Evolutionary conservation across 2,797 vertebrate genomes (phyloP).

Genomic region (Aphelocoma californica): DNA sequence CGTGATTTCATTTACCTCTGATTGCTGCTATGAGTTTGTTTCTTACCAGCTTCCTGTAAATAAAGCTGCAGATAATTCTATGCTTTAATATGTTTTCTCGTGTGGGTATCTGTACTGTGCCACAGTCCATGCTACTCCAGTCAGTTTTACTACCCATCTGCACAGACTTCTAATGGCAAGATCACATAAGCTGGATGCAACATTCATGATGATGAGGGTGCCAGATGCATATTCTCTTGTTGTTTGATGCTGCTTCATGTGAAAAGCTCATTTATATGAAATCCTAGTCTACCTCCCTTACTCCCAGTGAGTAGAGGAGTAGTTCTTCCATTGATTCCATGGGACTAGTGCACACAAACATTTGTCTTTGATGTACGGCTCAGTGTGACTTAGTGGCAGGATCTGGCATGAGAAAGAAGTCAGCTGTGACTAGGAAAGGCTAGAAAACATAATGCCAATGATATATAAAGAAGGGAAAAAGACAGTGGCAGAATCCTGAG

Average conservation of each 20-base stretch:
- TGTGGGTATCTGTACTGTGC: neutral
- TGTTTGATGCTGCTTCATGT: neutral
- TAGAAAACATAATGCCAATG: neutral
- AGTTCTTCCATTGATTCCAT: neutral
- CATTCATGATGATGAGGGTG: neutral
- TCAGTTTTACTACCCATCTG: neutral
- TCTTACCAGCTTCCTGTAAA: conserved; percentile 11
- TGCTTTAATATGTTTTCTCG: neutral
- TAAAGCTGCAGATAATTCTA: neutral
- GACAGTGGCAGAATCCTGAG: neutral
- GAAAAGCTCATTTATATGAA: neutral
- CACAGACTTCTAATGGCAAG: neutral
- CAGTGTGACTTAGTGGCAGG: neutral
- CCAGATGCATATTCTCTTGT: neutral
- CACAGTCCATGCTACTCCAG: neutral
- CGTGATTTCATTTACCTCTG: neutral
- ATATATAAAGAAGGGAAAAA: neutral
- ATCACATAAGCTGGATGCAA: neutral
- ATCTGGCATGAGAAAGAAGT: neutral
- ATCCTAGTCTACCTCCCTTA: neutral
- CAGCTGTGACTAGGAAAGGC: neutral
- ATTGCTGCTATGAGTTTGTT: neutral
- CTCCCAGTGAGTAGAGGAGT: neutral
- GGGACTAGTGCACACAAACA: neutral
- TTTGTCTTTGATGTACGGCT: neutral